A percentile compares a stretch with the other conserved stretches of the same genome.
These are phyloP conservation scores for Pyrocephalus nanus DNA, from an alignment of 2,797 vertebrate genomes.

Conservation along the genomic window DNA sequence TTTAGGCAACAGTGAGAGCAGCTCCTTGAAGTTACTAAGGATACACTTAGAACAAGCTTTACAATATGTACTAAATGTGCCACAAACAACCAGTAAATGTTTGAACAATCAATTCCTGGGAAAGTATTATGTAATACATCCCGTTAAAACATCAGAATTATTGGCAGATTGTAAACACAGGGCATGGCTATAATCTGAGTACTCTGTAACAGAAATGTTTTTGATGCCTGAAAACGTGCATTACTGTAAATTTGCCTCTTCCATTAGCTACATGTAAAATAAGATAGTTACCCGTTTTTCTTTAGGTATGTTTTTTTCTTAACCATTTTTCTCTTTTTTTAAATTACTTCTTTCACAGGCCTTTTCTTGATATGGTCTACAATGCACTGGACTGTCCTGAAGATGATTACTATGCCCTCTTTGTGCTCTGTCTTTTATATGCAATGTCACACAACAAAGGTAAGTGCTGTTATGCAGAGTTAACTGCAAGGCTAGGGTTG, in stretches of 20 bases:
- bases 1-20: background rate
- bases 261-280: background rate
- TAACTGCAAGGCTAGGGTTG: background rate
- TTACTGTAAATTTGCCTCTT: background rate
- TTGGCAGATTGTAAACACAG: background rate
- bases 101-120: background rate
- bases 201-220: background rate
- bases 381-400: constrained; percentile 88
- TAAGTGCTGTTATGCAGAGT: constrained; percentile 46
- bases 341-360: constrained; percentile 73
- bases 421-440: constrained; percentile 95
- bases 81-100: background rate
- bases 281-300: background rate
- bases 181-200: background rate
- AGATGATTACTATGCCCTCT: constrained; percentile 94
- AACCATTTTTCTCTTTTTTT: background rate
- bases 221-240: background rate
- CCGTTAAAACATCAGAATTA: background rate
- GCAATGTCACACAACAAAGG: constrained; percentile 97
- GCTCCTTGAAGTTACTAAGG: background rate
- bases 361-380: constrained; percentile 97
- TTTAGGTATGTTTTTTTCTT: background rate
- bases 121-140: background rate
- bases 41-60: background rate
- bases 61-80: background rate